Conservation (phyloP, 2,797 vertebrate species). For the Neosilurus mollespiculum region DNA sequence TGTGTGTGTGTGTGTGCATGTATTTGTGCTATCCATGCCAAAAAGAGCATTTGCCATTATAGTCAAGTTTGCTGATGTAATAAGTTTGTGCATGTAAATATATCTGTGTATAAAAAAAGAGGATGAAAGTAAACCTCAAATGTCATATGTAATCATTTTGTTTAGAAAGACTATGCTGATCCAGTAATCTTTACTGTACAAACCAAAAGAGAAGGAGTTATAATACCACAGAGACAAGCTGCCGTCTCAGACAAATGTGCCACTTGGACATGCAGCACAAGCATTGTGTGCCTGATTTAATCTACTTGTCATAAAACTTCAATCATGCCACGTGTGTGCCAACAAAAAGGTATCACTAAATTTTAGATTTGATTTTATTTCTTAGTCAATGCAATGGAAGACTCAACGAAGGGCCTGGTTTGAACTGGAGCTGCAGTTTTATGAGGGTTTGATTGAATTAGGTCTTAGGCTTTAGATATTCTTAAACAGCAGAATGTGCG, state of each 20-base stretch:
- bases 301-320: conserved; percentile 26
- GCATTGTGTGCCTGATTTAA: conserved; percentile 30
- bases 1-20: conserved; percentile 48
- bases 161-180: neutral
- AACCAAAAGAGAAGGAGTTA: conserved; percentile 24
- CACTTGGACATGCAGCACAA: neutral
- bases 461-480: conserved; percentile 44
- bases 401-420: conserved; percentile 33
- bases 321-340: conserved; percentile 29
- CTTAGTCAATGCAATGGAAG: conserved; percentile 46
- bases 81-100: conserved; percentile 2
- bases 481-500: conserved; percentile 36
- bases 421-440: conserved; percentile 42
- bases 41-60: conserved; percentile 31
- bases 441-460: conserved; percentile 46
- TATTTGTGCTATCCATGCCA: conserved; percentile 36
- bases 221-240: neutral
- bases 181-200: conserved; percentile 10
- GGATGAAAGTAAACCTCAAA: conserved; percentile 35
- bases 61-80: conserved; percentile 21
- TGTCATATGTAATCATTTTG: conserved; percentile 28
- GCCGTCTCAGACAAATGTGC: neutral
- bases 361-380: conserved; percentile 32
- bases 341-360: conserved; percentile 21
- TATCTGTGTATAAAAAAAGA: neutral